Percentiles rank a stretch among this genome's conserved stretches.
These are phyloP conservation scores for Archilochus colubris DNA, from an alignment of 2,113 vertebrate species.

Conservation along the genomic window DNA sequence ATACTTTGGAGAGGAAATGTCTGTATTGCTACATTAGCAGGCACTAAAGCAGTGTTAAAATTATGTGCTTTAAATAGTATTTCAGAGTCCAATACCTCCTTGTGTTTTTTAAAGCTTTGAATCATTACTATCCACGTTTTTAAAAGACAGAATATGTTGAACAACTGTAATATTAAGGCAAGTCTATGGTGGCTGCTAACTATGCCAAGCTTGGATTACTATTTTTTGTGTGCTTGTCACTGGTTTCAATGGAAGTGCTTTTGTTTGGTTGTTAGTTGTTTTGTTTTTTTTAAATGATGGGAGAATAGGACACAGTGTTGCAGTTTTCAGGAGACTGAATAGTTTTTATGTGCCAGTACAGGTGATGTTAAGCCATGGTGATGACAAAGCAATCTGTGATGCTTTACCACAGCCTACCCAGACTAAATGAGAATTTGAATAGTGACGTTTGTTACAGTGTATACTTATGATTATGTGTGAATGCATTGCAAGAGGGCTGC, in stretches of 20 bases:
- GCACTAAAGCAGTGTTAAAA: neutral
- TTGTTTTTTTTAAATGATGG: no score
- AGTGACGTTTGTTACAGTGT: neutral
- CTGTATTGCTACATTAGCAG: neutral
- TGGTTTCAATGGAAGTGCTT: neutral
- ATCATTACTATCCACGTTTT: neutral
- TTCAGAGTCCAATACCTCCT: neutral
- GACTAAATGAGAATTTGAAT: neutral
- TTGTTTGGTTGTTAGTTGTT: no score
- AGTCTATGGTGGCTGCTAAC: neutral
- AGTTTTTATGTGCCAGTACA: neutral
- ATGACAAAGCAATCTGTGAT: neutral
- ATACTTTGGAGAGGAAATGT: neutral
- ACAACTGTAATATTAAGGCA: neutral
- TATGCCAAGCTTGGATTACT: neutral
- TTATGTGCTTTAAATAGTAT: neutral
- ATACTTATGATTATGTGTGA: rapidly evolving
- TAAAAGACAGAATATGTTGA: neutral
- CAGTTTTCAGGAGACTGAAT: neutral
- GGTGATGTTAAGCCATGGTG: neutral
- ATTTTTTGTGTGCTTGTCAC: neutral
- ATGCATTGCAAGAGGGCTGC: neutral
- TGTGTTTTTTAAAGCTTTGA: neutral
- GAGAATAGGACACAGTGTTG: no score
- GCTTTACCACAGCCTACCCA: neutral